Conservation (phyloP, 2,113 vertebrate genomes). For the Amphilophus citrinellus region DNA sequence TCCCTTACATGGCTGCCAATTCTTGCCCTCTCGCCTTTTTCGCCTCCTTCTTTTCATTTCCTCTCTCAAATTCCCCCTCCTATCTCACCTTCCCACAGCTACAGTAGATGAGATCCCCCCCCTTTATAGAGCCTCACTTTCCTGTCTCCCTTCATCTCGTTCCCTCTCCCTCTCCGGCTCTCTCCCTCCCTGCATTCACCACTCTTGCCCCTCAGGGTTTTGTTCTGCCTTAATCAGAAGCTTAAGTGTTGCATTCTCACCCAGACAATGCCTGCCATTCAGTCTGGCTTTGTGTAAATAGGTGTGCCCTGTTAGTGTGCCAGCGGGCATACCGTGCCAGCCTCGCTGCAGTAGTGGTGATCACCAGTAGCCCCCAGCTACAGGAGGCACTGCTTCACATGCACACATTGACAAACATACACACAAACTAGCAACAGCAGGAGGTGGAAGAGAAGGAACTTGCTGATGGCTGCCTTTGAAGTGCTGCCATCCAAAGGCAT, state of each 20-base stretch:
- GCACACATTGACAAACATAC: slow-evolving; percentile 48
- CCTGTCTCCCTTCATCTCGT: slow-evolving; percentile 48
- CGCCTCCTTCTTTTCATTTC: slow-evolving; percentile 20
- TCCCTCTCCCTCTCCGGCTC: slow-evolving; percentile 42
- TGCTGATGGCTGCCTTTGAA: slow-evolving; percentile 66
- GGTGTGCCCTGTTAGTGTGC: slow-evolving; percentile 78
- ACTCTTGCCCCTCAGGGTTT: slow-evolving; percentile 74
- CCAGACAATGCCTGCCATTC: slow-evolving; percentile 78
- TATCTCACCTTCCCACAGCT: slow-evolving; percentile 55
- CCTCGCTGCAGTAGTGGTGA: slow-evolving; percentile 61
- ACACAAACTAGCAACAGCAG: slow-evolving; percentile 56
- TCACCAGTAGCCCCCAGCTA: slow-evolving; percentile 64
- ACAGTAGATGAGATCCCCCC: slow-evolving; percentile 65
- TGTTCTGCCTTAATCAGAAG: slow-evolving; percentile 81
- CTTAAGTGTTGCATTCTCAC: slow-evolving; percentile 81
- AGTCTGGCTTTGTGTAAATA: slow-evolving; percentile 77
- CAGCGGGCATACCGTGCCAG: slow-evolving; percentile 73
- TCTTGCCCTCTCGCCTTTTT: slow-evolving; percentile 34
- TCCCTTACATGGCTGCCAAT: slow-evolving; percentile 41
- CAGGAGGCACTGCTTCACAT: slow-evolving; percentile 52
- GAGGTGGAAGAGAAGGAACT: slow-evolving; percentile 68
- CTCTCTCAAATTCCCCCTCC: slow-evolving; percentile 19
- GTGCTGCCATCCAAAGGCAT: slow-evolving; percentile 55
- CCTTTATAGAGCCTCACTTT: slow-evolving; percentile 51
- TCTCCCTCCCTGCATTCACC: slow-evolving; percentile 62